Conservation (phyloP, 2,888 invertebrate species). For the Zaprionus bogoriensis region DNA sequence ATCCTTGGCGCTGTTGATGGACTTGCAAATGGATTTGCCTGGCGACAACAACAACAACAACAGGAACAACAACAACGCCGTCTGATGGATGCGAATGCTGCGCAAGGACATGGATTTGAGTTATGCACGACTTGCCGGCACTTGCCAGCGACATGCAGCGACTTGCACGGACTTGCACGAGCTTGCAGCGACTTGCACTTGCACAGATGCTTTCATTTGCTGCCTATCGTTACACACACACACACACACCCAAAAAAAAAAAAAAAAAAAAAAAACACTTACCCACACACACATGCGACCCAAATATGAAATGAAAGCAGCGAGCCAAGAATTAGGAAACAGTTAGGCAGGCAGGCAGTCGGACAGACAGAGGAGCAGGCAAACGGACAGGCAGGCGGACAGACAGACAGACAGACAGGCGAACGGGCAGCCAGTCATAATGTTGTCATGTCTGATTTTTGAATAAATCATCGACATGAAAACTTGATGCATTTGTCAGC, state of each 20-base stretch:
- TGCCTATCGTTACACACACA: conserved; percentile 39
- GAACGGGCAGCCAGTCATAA: conserved; percentile 51
- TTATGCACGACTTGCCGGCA: conserved; percentile 1
- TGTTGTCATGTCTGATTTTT: conserved; percentile 68
- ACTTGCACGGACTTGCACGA: not conserved
- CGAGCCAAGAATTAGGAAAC: not conserved
- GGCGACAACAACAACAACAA: conserved; percentile 26
- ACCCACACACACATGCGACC: conserved; percentile 29
- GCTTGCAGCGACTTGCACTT: not conserved
- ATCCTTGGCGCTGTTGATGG: conserved; percentile 38
- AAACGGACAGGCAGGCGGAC: not conserved
- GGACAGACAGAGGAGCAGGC: not conserved
- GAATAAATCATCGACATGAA: conserved; percentile 71
- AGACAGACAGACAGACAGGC: not conserved
- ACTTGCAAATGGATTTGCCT: conserved; percentile 51
- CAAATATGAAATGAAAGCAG: conserved; percentile 53
- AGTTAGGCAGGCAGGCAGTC: not conserved
- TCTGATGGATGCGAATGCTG: conserved; percentile 35
- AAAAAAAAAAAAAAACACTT: too few species aligned
- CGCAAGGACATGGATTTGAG: conserved; percentile 15
- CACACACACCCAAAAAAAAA: not conserved
- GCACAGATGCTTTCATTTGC: conserved; percentile 45
- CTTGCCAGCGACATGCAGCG: conserved; percentile 1
- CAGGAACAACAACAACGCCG: conserved; percentile 1
- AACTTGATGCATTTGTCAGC: conserved; percentile 73